Percentiles rank a stretch among this genome's conserved stretches.
phyloP scores from a whole-genome alignment of 2,113 vertebrate species.

The Opisthocomus hoazin region DNA sequence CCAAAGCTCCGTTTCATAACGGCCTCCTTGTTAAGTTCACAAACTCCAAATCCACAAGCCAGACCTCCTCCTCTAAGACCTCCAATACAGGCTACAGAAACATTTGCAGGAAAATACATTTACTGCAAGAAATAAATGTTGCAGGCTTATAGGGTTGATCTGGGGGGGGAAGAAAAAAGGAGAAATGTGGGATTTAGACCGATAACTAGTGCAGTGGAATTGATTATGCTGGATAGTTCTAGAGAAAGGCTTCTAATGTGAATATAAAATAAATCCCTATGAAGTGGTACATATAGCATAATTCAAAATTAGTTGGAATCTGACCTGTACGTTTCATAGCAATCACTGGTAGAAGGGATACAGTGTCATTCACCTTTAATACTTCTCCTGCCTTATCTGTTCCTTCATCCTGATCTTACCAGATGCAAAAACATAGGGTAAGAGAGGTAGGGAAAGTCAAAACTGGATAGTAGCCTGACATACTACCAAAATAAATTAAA shows the following conservation, averaged over 20 bases:
- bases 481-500: slow-evolving; percentile 63
- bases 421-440: not conserved
- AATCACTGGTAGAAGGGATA: not conserved
- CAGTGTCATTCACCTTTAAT: not conserved
- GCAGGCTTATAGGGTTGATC: not conserved
- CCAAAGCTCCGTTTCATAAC: slow-evolving; percentile 60
- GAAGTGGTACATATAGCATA: not conserved
- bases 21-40: slow-evolving; percentile 7
- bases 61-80: slow-evolving; percentile 14
- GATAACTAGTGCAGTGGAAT: not conserved
- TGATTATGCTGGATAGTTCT: not conserved
- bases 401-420: not conserved
- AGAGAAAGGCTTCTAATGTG: not conserved
- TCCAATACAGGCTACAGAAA: not conserved
- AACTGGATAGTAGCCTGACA: slow-evolving; percentile 49
- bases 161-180: fast-evolving
- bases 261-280: not conserved
- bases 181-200: not conserved
- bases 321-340: not conserved
- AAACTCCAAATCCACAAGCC: not conserved
- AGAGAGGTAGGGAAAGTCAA: slow-evolving; percentile 51
- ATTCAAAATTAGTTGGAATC: not conserved
- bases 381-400: not conserved
- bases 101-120: slow-evolving; percentile 11
- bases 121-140: not conserved